Conservation (phyloP, 2,797 vertebrate species). For the Notamacropus eugenii region DNA sequence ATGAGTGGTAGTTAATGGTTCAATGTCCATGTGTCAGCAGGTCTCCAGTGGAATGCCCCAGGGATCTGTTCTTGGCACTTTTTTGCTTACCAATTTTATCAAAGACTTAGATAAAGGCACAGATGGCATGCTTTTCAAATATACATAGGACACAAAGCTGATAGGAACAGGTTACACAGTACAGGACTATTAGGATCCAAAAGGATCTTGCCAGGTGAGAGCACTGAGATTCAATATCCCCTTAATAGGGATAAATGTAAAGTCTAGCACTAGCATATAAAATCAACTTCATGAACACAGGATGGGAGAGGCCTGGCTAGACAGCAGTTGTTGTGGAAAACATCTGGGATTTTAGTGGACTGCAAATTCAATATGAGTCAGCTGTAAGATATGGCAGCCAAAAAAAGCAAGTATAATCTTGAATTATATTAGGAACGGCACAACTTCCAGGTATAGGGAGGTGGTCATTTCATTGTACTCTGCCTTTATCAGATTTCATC, state of each 20-base stretch:
- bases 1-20: neutral
- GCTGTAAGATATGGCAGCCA: neutral
- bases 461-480: neutral
- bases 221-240: neutral
- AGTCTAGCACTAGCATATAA: neutral
- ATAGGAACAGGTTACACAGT: neutral
- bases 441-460: neutral
- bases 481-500: neutral
- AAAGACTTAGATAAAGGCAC: neutral
- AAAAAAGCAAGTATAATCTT: neutral
- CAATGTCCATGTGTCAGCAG: neutral
- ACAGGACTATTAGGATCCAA: neutral
- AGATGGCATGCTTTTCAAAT: neutral
- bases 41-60: neutral
- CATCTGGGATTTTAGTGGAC: neutral
- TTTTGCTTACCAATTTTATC: neutral
- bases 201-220: neutral
- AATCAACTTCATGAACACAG: neutral
- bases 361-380: neutral
- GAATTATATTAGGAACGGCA: neutral
- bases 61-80: neutral
- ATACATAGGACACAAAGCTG: neutral
- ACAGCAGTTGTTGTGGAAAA: neutral
- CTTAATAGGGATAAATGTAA: neutral
- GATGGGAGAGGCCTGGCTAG: neutral